A percentile compares a stretch with the other conserved stretches of the same genome.
These are phyloP conservation scores for Serilophus lunatus DNA, from an alignment of 2,113 vertebrate genomes.

Conservation along the genomic window DNA sequence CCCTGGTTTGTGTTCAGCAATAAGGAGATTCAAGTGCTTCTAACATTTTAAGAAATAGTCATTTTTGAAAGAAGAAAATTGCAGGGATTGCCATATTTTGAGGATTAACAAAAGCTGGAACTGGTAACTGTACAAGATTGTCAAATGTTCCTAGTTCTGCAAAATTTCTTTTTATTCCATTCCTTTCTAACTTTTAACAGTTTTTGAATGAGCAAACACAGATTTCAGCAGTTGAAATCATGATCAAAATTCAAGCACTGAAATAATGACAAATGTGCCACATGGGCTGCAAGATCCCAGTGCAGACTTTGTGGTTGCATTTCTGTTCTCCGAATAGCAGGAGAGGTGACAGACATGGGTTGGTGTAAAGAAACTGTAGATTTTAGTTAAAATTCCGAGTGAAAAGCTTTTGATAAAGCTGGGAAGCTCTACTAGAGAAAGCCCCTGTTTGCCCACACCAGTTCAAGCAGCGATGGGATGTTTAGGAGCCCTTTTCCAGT, in stretches of 20 bases:
- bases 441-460: not conserved
- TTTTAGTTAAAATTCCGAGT: not conserved
- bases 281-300: not conserved
- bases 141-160: not conserved
- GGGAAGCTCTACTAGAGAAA: not conserved
- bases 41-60: not conserved
- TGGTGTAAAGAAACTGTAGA: not conserved
- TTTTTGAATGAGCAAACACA: not conserved
- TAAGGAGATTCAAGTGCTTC: not conserved
- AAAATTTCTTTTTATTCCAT: not conserved
- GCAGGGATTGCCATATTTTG: not conserved
- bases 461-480: not conserved
- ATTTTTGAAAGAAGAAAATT: not conserved
- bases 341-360: not conserved
- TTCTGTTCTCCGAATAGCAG: not conserved
- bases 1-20: rapidly evolving
- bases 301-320: not conserved
- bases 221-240: not conserved
- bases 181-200: not conserved
- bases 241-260: not conserved
- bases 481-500: not conserved
- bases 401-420: not conserved
- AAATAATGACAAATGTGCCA: not conserved
- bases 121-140: not conserved
- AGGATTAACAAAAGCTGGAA: not conserved